phyloP scores from a whole-genome alignment of 2,113 vertebrate genomes.

The Sula dactylatra region DNA sequence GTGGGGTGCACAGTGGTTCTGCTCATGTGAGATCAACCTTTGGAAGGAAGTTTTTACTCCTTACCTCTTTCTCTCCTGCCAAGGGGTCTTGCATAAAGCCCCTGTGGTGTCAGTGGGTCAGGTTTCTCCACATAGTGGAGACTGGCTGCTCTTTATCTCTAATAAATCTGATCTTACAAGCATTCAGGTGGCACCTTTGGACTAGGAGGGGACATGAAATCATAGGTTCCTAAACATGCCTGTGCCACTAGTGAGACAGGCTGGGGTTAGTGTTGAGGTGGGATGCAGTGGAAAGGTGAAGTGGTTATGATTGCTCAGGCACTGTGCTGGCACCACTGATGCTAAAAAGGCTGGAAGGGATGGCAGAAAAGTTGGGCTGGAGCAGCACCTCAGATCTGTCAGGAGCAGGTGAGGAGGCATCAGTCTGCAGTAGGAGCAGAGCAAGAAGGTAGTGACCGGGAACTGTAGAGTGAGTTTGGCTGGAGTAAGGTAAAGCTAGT shows the following conservation, averaged over 20 bases:
- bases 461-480: background rate
- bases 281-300: background rate
- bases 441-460: background rate
- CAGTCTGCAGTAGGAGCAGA: background rate
- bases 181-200: background rate
- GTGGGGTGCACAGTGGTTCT: background rate
- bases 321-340: background rate
- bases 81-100: background rate
- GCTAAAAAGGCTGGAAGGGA: background rate
- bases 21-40: background rate
- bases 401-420: background rate
- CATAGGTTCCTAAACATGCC: background rate
- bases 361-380: background rate
- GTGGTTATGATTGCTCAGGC: fast-evolving
- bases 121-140: fast-evolving
- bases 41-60: background rate
- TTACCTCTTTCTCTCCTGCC: background rate
- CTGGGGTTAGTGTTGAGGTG: background rate
- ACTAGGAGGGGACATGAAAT: background rate
- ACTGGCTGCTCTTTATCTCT: background rate
- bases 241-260: background rate
- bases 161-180: background rate
- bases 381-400: background rate
- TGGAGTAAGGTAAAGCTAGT: background rate
- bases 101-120: background rate